Conservation (phyloP, 2,797 vertebrate genomes). For the Epinephelus awoara region DNA sequence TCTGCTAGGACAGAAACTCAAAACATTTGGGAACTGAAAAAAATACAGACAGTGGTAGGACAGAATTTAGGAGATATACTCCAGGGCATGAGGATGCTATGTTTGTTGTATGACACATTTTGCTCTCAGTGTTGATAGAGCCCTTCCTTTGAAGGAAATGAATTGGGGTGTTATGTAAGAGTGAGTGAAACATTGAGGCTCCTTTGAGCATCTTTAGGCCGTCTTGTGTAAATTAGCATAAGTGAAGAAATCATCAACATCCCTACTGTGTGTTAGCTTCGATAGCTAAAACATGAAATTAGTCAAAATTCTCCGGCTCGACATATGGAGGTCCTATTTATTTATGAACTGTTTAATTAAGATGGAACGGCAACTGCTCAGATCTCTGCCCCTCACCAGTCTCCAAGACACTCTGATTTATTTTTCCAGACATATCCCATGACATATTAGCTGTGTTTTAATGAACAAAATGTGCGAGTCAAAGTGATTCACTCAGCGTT, state of each 20-base stretch:
- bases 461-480: slow-evolving; percentile 74
- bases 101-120: neutral
- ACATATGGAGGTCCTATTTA: slow-evolving; percentile 68
- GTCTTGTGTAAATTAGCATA: slow-evolving; percentile 38
- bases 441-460: slow-evolving; percentile 75
- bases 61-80: neutral
- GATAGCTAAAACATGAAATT: slow-evolving; percentile 43
- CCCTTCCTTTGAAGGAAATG: neutral
- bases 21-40: slow-evolving; percentile 15
- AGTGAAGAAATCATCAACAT: slow-evolving; percentile 56
- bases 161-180: slow-evolving; percentile 8
- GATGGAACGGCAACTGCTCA: slow-evolving; percentile 67
- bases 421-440: slow-evolving; percentile 67
- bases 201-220: slow-evolving; percentile 39
- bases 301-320: slow-evolving; percentile 32
- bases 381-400: slow-evolving; percentile 60
- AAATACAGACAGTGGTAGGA: neutral
- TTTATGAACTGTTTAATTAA: slow-evolving; percentile 79
- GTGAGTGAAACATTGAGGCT: slow-evolving; percentile 9
- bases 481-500: slow-evolving; percentile 67
- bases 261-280: slow-evolving; percentile 9
- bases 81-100: too few species aligned
- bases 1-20: neutral
- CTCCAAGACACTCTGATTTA: slow-evolving; percentile 63
- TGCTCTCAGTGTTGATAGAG: neutral